Conservation (phyloP, 2,113 vertebrate genomes). For the Melanerpes aurifrons region DNA sequence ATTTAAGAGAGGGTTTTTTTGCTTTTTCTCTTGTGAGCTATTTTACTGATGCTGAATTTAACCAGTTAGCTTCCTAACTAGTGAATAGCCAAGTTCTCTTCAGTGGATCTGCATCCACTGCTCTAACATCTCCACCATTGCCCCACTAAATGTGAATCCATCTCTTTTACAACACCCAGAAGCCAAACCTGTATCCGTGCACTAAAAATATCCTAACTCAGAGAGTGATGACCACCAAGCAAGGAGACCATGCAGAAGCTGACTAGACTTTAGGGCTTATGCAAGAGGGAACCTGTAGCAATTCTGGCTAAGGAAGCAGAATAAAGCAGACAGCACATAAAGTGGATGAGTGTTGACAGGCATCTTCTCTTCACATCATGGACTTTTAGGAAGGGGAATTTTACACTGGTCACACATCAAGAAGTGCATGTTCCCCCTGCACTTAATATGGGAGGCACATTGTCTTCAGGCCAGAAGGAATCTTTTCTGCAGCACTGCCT, state of each 20-base stretch:
- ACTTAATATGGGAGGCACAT: rapidly evolving
- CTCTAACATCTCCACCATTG: neutral
- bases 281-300: neutral
- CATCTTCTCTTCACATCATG: neutral
- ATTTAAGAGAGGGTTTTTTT: neutral
- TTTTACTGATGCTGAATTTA: neutral
- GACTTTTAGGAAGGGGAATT: slow-evolving; percentile 24
- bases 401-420: neutral
- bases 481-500: neutral
- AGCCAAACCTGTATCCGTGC: neutral
- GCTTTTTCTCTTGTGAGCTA: neutral
- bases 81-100: neutral
- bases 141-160: neutral
- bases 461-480: neutral
- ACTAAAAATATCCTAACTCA: neutral
- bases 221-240: neutral
- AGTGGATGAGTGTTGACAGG: neutral
- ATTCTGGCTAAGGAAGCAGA: neutral
- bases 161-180: neutral
- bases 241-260: neutral
- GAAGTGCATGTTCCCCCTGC: neutral
- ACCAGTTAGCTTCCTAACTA: neutral
- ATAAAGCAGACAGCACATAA: neutral
- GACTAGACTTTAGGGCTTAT: neutral
- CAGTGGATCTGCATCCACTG: neutral